phyloP scores from a whole-genome alignment of 2,113 vertebrate species.

The Psittacus erithacus region DNA sequence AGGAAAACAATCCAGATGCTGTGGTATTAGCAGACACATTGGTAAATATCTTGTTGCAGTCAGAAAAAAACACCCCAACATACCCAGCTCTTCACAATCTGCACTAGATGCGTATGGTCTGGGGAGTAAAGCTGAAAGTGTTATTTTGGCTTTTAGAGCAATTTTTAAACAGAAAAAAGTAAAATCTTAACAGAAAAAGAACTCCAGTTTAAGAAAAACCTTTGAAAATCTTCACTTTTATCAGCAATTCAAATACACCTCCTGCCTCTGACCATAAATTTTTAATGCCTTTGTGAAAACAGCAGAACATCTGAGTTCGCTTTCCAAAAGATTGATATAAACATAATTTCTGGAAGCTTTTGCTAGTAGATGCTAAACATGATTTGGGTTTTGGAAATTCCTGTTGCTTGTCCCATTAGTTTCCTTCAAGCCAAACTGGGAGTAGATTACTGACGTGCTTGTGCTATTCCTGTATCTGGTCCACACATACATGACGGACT shows the following conservation, averaged over 20 bases:
- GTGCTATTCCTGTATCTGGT: not conserved
- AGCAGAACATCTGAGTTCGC: not conserved
- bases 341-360: not conserved
- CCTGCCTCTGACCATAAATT: not conserved
- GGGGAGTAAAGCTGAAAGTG: not conserved
- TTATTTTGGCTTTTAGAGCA: not conserved
- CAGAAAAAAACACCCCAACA: not conserved
- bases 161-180: not conserved
- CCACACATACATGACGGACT: not conserved
- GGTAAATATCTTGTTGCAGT: not conserved
- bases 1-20: not conserved
- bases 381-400: not conserved
- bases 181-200: not conserved
- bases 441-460: not conserved
- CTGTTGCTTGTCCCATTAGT: not conserved
- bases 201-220: not conserved
- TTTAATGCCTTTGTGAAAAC: not conserved
- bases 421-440: not conserved
- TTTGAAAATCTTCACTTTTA: not conserved
- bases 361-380: not conserved
- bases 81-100: not conserved
- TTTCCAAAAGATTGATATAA: not conserved
- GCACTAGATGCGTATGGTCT: not conserved
- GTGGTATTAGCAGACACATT: not conserved
- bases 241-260: not conserved